Evolutionary conservation across 2,113 vertebrate genomes (phyloP), one percentile per base, ranked within the genome.

Genomic region (Himantopus leucocephalus): DNA sequence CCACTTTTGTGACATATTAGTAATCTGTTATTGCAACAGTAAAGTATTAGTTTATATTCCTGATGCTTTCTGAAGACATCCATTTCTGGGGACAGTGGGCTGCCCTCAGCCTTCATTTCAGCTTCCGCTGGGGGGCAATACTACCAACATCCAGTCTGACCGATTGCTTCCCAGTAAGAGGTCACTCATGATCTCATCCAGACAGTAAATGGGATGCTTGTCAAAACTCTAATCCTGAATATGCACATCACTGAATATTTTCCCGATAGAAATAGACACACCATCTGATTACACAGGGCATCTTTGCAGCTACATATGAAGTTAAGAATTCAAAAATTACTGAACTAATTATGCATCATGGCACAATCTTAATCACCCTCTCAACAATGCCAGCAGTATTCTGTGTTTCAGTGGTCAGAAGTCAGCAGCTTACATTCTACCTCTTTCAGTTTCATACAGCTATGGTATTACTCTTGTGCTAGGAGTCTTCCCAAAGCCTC

Each of bases 11-110:
- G 85, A 63, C 87, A 94, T 7, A 34, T 29, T 81, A 85, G 45
- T 19, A 29, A 94, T 22, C 94, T 93, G 92, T 15, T 35, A 92
- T 43, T 3, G 52, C 64, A 92, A 48, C 24, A 53, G 62, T 4
- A 45, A 80, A 80, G 39, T 4, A 4, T n/a, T 17, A 15, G 35
- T 43, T 39, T 12, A 5, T 4, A 5, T 3, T 37, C 53, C 74
- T 27, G 8, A 48, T 96, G 98, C 96, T 96, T 97, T 97, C 95
- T 96, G 94, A 77, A 97, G 35, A 30, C 43, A n/a, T 10, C 16
- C 23, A 4, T 22, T 55, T 39, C 67, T 32, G 50, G 39, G 67
- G 52, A 22, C 10, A 27, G 15, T 1, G 5, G 52, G 68, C 24
- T 73, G 45, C 30, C 29, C 34, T 17, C 47, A 17, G 96, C 94